Evolutionary conservation across 2,888 invertebrate species (phyloP).

Genomic region (Troides aeacus): DNA sequence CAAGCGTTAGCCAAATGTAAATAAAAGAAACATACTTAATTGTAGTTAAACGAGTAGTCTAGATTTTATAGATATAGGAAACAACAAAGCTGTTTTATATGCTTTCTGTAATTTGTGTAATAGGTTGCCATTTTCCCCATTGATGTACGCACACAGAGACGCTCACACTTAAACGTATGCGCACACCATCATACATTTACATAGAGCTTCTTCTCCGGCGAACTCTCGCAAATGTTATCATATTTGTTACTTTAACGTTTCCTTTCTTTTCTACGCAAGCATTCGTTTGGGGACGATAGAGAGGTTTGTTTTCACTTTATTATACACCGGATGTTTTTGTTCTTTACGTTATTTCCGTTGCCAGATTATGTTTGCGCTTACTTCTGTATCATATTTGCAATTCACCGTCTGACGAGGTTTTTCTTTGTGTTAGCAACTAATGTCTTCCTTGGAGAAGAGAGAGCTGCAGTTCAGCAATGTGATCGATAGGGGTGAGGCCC

Average conservation of each 20-base stretch:
- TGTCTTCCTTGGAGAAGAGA: constrained; percentile 97
- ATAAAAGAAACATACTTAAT: too few relatives aligned
- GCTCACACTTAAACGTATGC: background rate
- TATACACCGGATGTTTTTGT: constrained; percentile 41
- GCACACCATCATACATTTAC: constrained; percentile 19
- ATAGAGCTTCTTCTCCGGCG: constrained; percentile 6
- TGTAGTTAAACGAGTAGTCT: too few relatives aligned
- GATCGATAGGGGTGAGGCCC: constrained; percentile 95
- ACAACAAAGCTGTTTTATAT: too few relatives aligned
- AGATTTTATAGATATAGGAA: too few relatives aligned
- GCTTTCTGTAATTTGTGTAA: too few relatives aligned
- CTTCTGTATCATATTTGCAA: constrained; percentile 19
- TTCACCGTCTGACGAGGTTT: constrained; percentile 24
- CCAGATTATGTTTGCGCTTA: constrained; percentile 41
- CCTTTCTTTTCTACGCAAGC: constrained; percentile 73
- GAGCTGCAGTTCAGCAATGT: constrained; percentile 98
- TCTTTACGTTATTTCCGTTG: constrained; percentile 39
- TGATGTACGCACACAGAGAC: background rate
- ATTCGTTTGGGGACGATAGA: constrained; percentile 81
- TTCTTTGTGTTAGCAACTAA: constrained; percentile 85
- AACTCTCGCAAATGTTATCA: constrained; percentile 4
- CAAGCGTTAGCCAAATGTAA: too few relatives aligned
- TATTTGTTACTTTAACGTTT: constrained; percentile 42
- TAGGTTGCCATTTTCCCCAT: too few relatives aligned
- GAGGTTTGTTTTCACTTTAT: constrained; percentile 72